Evolutionary conservation across 2,113 vertebrate species (phyloP), one percentile per base, ranked within the genome.

Genomic region (Callipepla californica): DNA sequence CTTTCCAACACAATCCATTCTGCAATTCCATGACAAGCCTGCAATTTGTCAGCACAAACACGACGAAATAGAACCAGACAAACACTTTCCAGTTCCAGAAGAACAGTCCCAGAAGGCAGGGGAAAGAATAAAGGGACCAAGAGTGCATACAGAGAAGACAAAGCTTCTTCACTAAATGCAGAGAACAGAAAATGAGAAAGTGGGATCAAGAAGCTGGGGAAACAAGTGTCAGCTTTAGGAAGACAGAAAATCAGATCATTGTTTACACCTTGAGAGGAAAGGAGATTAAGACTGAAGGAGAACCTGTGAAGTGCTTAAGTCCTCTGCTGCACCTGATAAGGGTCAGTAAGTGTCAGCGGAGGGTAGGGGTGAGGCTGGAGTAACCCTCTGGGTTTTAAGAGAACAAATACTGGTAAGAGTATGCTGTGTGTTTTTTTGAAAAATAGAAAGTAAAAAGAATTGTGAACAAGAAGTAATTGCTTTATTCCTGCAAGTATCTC

Each of bases 261-360:
- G 5, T n/a, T 96, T 65, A n/a, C 20, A 13, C 11, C n/a, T 68
- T 15, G 32, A 77, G 57, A 78, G 25, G 28, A 80, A 88, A 65
- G 69, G 32, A 72, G 40, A 47, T 65, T 30, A 72, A 69, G 16
- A 10, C 66, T 63, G 38, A 44, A 16, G 36, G 23, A 75, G 47
- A 72, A 38, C 9, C 25, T 68, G 34, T 0, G 6, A 87, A 26
- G 13, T 3, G 2, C 0, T 0, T 8, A 18, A 44, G 32, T 34
- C 55, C 44, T 38, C 66, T 51, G 61, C 50, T 70, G 73, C 0
- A 0, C 25, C 25, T 75, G 45, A 65, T 40, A 69, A 34, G 13
- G 36, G 17, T 61, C 73, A 63, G 50, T 44, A 42, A 59, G 23
- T 2, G 1, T 40, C 25, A 40, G 61, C 15, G 44, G 32, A 47